These are phyloP conservation scores for Epinephelus cyanopodus DNA, from an alignment of 2,113 vertebrate genomes.

Conservation along the genomic window DNA sequence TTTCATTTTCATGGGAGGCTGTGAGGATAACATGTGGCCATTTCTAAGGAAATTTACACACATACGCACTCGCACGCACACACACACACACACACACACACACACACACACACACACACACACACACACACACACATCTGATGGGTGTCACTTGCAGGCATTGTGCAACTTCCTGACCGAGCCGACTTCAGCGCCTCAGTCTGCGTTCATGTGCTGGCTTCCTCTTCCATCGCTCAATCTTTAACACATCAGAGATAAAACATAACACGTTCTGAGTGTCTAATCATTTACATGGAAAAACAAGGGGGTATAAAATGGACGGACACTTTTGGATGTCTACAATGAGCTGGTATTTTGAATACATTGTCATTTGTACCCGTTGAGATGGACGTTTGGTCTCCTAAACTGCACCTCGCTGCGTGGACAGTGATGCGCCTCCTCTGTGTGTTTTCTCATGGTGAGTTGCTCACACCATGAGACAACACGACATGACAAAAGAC, in stretches of 20 bases:
- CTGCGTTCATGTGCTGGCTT: not conserved
- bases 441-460: conserved; percentile 29
- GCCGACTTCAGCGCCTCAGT: not conserved
- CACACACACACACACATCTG: not conserved
- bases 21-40: too few relatives aligned
- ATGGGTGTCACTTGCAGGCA: not conserved
- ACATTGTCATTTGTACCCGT: not conserved
- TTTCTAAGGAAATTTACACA: not conserved
- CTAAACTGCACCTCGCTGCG: not conserved
- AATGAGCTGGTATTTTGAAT: not conserved
- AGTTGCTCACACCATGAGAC: not conserved
- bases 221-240: not conserved
- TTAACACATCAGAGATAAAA: not conserved
- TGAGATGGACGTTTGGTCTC: conserved; percentile 24
- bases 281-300: too few relatives aligned
- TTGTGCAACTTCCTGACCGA: conserved; percentile 15
- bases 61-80: not conserved
- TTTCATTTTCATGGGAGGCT: not conserved
- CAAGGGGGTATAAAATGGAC: not conserved
- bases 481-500: not conserved
- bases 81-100: too few relatives aligned
- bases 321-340: not conserved
- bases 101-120: not conserved
- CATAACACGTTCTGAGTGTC: not conserved
- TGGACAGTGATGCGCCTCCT: conserved; percentile 19